Evolutionary conservation across 2,797 vertebrate genomes (phyloP).

Genomic region (Pseudomugil tenellus): DNA sequence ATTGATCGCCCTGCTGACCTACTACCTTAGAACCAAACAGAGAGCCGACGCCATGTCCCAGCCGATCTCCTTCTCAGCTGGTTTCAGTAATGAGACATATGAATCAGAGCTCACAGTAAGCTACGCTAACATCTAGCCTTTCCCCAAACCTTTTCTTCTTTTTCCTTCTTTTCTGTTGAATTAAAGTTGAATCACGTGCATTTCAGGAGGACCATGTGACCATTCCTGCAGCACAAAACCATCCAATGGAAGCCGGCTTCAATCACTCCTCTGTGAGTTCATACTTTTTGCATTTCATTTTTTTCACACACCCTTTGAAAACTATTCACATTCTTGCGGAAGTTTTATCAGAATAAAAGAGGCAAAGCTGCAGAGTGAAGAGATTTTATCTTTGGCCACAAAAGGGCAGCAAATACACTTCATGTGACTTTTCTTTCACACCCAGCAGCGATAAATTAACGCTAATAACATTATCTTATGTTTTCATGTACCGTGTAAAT

Average conservation of each 20-base stretch:
- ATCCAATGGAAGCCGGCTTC: slow-evolving; percentile 60
- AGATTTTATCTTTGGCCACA: neutral
- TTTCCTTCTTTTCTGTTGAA: neutral
- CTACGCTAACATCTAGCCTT: neutral
- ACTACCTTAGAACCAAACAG: slow-evolving; percentile 57
- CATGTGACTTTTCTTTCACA: neutral
- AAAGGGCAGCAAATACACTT: neutral
- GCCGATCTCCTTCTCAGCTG: neutral
- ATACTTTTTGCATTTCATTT: neutral
- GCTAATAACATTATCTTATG: neutral
- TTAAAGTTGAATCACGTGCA: neutral
- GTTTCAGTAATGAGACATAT: slow-evolving; percentile 69
- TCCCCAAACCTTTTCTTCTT: neutral
- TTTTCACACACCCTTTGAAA: neutral
- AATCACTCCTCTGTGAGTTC: slow-evolving; percentile 61
- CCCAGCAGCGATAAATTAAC: neutral
- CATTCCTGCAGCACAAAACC: slow-evolving; percentile 22
- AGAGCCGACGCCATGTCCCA: fast-evolving
- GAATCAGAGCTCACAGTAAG: slow-evolving; percentile 46
- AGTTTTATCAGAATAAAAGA: neutral
- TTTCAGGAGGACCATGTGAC: slow-evolving; percentile 44
- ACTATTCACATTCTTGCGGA: neutral
- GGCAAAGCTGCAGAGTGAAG: neutral
- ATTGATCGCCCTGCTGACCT: slow-evolving; percentile 58
- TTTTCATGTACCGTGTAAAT: neutral